Conservation (phyloP, 2,797 vertebrate species). For the Cyclopterus lumpus region DNA sequence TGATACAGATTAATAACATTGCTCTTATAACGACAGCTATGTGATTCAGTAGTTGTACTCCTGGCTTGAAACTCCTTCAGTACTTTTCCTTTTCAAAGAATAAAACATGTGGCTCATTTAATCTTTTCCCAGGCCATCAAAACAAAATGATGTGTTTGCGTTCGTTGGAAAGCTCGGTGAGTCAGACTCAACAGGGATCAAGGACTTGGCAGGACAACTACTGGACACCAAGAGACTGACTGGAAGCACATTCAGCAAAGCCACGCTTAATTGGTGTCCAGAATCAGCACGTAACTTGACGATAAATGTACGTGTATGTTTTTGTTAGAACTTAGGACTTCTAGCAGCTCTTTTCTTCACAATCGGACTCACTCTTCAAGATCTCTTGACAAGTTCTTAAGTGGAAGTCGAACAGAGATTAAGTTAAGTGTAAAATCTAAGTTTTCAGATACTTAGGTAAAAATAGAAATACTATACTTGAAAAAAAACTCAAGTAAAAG, state of each 20-base stretch:
- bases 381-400: neutral
- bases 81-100: conserved; percentile 29
- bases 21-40: neutral
- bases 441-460: neutral
- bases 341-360: neutral
- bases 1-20: neutral
- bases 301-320: conserved; percentile 3
- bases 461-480: neutral
- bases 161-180: conserved; percentile 30
- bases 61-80: neutral
- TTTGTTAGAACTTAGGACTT: neutral
- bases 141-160: conserved; percentile 18
- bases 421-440: neutral
- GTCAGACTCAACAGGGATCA: conserved; percentile 16
- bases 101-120: conserved; percentile 9
- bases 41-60: neutral
- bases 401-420: neutral
- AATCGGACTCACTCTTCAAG: neutral
- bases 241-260: conserved; percentile 39
- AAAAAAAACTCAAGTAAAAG: neutral
- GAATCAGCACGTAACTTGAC: conserved; percentile 42
- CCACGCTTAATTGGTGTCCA: conserved; percentile 43
- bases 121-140: neutral
- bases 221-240: conserved; percentile 18
- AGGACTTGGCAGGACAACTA: conserved; percentile 49